Evolutionary conservation across 2,113 vertebrate species (phyloP).

Genomic region (Miniopterus natalensis): DNA sequence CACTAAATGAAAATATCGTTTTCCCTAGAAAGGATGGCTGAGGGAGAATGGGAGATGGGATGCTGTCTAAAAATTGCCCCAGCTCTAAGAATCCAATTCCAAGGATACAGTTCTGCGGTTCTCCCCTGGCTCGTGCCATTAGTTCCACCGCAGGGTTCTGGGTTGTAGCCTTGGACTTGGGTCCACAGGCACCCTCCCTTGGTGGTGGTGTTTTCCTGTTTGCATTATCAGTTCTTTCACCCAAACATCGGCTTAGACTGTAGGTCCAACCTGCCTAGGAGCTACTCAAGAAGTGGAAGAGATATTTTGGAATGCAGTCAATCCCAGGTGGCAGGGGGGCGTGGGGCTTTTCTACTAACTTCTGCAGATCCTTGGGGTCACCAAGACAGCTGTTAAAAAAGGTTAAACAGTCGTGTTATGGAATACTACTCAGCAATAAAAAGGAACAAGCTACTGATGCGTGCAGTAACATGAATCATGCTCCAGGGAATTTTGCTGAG

Average conservation of each 20-base stretch:
- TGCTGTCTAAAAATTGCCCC: too few relatives aligned
- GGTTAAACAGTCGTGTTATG: not conserved
- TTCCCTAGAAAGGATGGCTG: not conserved
- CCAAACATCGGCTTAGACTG: not conserved
- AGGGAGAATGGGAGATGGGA: accelerated
- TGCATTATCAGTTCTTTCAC: not conserved
- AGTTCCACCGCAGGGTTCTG: not conserved
- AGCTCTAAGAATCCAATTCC: not conserved
- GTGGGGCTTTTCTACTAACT: not conserved
- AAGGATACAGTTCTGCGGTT: not conserved
- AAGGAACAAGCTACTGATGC: not conserved
- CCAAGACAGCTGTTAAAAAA: not conserved
- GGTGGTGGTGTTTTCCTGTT: not conserved
- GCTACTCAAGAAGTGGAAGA: not conserved
- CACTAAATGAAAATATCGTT: not conserved
- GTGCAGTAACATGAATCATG: not conserved
- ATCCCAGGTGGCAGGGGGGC: not conserved
- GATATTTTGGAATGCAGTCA: not conserved
- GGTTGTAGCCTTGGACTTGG: not conserved
- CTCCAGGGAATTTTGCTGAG: not conserved
- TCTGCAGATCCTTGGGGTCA: not conserved
- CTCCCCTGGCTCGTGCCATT: accelerated
- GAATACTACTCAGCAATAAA: not conserved
- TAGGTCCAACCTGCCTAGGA: not conserved
- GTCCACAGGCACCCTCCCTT: not conserved